Evolutionary conservation across 2,113 vertebrate genomes (phyloP).

Genomic region (Pluvianellus socialis): DNA sequence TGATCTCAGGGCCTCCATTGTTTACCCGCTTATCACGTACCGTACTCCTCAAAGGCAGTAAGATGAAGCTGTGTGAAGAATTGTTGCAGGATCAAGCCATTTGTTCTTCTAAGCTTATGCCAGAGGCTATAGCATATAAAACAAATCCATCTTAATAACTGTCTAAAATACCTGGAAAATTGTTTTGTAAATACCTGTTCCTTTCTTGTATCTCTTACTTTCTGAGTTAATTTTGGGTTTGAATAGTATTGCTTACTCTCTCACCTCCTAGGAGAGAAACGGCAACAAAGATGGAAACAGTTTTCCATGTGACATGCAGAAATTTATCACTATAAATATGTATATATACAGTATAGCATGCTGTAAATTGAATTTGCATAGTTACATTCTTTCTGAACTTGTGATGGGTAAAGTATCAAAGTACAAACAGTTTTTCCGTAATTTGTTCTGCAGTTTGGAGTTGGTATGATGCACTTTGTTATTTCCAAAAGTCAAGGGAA

Average conservation of each 20-base stretch:
- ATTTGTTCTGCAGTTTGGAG: not conserved
- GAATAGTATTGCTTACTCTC: not conserved
- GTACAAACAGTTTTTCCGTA: not conserved
- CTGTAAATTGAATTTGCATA: not conserved
- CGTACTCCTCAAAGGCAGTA: not conserved
- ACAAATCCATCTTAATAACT: slow-evolving; percentile 9
- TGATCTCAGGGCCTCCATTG: not conserved
- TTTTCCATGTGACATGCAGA: not conserved
- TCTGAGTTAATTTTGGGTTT: not conserved
- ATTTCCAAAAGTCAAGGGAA: not conserved
- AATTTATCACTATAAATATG: not conserved
- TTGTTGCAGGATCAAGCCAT: not conserved
- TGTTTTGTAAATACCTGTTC: not conserved
- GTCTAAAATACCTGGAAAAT: not conserved
- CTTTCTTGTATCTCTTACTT: not conserved
- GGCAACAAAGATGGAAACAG: not conserved
- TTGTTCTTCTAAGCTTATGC: slow-evolving; percentile 21
- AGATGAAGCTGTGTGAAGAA: slow-evolving; percentile 3
- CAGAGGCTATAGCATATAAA: not conserved
- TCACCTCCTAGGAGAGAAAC: not conserved
- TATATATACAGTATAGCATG: not conserved
- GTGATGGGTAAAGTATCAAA: not conserved
- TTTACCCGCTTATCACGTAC: not conserved
- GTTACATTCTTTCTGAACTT: not conserved
- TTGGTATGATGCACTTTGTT: not conserved